Percentiles rank a stretch among this genome's conserved stretches.
These are phyloP conservation scores for Dynastes maya DNA, from an alignment of 2,888 invertebrate genomes.

Conservation along the genomic window DNA sequence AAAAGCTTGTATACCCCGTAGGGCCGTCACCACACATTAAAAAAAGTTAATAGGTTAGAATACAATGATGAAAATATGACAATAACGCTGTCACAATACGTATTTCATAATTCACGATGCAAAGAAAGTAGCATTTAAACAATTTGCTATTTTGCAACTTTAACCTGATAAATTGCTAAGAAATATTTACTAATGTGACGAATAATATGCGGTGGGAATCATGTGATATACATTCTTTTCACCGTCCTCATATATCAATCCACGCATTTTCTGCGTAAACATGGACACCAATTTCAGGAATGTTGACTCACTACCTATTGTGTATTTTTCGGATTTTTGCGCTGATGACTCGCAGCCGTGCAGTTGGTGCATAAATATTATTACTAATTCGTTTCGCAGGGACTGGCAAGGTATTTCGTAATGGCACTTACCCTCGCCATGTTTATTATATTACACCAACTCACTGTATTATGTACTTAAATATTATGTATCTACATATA, in stretches of 20 bases:
- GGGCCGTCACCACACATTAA: too few species aligned
- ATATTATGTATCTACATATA: too few species aligned
- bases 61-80: background rate
- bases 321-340: conserved; percentile 25
- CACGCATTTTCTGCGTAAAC: conserved; percentile 2
- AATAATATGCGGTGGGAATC: background rate
- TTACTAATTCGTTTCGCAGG: conserved; percentile 11
- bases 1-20: too few species aligned
- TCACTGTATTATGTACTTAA: background rate
- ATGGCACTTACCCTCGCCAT: background rate
- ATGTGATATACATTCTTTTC: background rate
- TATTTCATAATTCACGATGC: background rate
- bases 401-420: background rate
- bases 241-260: background rate
- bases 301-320: conserved; percentile 22
- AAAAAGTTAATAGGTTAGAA: too few species aligned
- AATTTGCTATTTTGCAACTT: background rate
- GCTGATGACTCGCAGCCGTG: background rate
- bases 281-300: conserved; percentile 21
- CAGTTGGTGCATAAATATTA: conserved; percentile 1
- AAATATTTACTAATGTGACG: background rate
- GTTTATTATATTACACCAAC: background rate
- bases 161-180: background rate
- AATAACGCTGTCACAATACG: background rate
- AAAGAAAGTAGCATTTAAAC: background rate